Evolutionary conservation across 1,140 invertebrate genomes (phyloP), one percentile per base, ranked within the genome.

Genomic region (Sinonovacula constricta): DNA sequence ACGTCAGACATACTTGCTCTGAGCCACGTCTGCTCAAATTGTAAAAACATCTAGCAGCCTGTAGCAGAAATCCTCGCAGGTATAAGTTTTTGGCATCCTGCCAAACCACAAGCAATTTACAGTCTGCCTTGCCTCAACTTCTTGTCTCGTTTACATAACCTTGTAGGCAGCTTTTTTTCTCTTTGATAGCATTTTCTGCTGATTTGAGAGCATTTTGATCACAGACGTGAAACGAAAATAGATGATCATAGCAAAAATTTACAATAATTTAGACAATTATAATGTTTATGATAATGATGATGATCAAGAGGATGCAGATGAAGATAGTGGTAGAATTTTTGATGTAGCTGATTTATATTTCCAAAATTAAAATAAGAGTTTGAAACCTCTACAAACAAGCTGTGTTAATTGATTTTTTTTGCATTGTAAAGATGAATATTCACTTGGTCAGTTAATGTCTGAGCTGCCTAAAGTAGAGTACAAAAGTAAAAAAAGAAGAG

Each of bases 71-170:
- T 45, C 39, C 39, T 45, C 7, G 7, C 39, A 7, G 18, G 39
- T 7, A 10, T 10, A 45, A 45, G 7, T 7, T 45, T 4, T 36
- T 70, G 68, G 68, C 68, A 2, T 7, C 1, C 31, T 1, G 31
- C 68, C 68, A 70, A 70, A 70, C 68, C 33, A 56, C 54, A 56
- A 31, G 65, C 53, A 68, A 54, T 51, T 56, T 18, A 7, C 45
- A 31, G 54, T 59, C 68, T 70, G 68, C 28, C 53, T 59, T 24
- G 24, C n/a, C 22, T 70, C 31, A 56, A 1, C 57, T 36, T 34
- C 39, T 30, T 18, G 30, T 33, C 26, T 53, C 45, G 68, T 70
- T 70, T 70, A 54, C 59, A 26, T 70, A 60, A 70, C 68, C 68
- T 70, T 70, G 68, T 70, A 49, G 65, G 39, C 22, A 36, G 31